These are phyloP conservation scores for Aphodius granarius DNA, from an alignment of 2,888 invertebrate species.

Conservation along the genomic window DNA sequence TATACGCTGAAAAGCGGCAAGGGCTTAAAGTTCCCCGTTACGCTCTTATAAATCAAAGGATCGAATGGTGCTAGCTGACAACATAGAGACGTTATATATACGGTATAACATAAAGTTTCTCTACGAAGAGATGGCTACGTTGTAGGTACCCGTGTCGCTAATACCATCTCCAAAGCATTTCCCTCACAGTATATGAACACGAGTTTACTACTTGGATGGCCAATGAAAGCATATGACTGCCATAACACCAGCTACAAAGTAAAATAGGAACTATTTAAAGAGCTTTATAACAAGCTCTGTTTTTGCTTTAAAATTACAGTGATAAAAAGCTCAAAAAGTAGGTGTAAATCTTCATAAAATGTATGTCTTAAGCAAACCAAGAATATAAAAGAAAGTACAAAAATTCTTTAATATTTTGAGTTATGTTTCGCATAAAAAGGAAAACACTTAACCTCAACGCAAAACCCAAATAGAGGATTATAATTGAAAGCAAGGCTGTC, in stretches of 20 bases:
- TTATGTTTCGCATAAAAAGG: neutral
- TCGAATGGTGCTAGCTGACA: neutral
- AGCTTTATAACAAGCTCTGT: neutral
- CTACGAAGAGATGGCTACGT: neutral
- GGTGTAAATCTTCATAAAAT: too few relatives aligned
- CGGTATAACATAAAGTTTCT: neutral
- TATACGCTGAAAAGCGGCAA: neutral
- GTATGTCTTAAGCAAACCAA: too few relatives aligned
- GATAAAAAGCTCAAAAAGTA: too few relatives aligned
- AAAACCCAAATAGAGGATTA: neutral
- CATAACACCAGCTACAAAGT: neutral
- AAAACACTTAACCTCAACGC: too few relatives aligned
- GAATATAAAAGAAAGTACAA: too few relatives aligned
- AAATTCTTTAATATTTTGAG: too few relatives aligned
- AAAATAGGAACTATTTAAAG: neutral
- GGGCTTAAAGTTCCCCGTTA: neutral
- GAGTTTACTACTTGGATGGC: neutral
- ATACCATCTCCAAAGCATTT: neutral
- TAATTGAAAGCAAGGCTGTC: neutral
- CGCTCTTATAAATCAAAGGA: neutral
- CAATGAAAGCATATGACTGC: neutral
- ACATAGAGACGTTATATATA: neutral
- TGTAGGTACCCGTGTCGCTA: neutral
- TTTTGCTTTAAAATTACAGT: too few relatives aligned
- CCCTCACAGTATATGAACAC: neutral